Percentiles rank a stretch among this genome's conserved stretches.
Evolutionary conservation across 2,113 vertebrate species (phyloP).

Genomic region (Callipepla squamata): DNA sequence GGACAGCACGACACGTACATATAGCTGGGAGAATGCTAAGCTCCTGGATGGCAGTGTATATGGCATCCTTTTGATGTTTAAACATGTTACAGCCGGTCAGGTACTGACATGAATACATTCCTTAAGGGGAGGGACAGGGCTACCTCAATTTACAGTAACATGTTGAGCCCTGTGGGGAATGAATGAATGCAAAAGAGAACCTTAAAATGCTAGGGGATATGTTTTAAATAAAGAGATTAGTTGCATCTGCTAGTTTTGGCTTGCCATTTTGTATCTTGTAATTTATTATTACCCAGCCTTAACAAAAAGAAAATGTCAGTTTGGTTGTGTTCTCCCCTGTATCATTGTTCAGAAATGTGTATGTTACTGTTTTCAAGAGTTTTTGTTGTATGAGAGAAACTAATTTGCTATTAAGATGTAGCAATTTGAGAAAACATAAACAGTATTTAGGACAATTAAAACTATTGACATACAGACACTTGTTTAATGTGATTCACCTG

Average conservation of each 20-base stretch:
- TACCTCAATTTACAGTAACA: slow-evolving; percentile 29
- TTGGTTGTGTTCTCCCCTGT: accelerated
- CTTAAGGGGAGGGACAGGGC: slow-evolving; percentile 31
- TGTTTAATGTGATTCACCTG: background rate
- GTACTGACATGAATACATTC: slow-evolving; percentile 67
- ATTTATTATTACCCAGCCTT: slow-evolving; percentile 3
- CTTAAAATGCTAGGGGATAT: slow-evolving; percentile 17
- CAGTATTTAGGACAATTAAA: background rate
- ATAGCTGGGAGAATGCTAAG: background rate
- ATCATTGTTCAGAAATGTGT: background rate
- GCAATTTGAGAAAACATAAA: background rate
- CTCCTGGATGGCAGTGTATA: background rate
- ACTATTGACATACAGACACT: background rate
- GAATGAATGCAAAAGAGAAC: slow-evolving; percentile 25
- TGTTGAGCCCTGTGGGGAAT: background rate
- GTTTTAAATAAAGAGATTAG: slow-evolving; percentile 35
- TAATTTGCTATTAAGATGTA: background rate
- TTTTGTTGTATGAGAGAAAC: background rate
- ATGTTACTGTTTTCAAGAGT: background rate
- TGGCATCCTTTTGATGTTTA: slow-evolving; percentile 25
- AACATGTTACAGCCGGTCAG: slow-evolving; percentile 59
- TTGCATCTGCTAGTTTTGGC: slow-evolving; percentile 55
- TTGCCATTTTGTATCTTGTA: slow-evolving; percentile 32
- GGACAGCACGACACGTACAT: background rate
- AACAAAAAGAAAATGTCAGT: background rate